Conservation (phyloP, 1,140 invertebrate species). For the Matsumurasca onukii region DNA sequence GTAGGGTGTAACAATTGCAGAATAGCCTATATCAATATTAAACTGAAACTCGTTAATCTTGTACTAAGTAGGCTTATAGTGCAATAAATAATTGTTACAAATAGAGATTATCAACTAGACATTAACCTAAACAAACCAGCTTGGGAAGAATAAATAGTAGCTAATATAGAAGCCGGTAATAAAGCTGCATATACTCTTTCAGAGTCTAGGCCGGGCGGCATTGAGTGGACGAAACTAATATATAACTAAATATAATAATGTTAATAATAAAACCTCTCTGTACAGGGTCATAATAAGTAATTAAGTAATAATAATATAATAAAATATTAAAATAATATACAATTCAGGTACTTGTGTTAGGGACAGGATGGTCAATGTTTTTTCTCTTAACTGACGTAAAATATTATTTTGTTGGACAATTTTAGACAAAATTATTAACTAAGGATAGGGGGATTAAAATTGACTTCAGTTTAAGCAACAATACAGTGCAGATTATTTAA, state of each 20-base stretch:
- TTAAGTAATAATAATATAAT: not conserved
- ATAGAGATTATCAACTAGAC: not conserved
- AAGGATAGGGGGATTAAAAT: no score
- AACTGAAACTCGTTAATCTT: no score
- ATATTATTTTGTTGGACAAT: no score
- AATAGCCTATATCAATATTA: no score
- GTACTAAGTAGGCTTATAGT: no score
- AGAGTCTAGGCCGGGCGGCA: not conserved
- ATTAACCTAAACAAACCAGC: no score
- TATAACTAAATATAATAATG: conserved; percentile 24
- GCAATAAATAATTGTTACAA: not conserved
- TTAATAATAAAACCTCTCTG: conserved; percentile 26
- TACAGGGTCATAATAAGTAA: conserved; percentile 9
- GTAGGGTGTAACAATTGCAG: no score
- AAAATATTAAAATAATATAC: not conserved
- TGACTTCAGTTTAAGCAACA: no score
- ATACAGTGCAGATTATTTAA: no score
- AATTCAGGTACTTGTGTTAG: not conserved
- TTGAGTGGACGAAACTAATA: not conserved
- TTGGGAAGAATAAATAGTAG: not conserved
- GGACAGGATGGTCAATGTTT: no score
- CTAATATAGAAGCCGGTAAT: not conserved
- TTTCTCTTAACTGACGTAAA: no score
- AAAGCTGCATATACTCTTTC: conserved; percentile 11
- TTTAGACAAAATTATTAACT: no score